Conservation (phyloP, 2,888 invertebrate species). For the Aricia artaxerxes region DNA sequence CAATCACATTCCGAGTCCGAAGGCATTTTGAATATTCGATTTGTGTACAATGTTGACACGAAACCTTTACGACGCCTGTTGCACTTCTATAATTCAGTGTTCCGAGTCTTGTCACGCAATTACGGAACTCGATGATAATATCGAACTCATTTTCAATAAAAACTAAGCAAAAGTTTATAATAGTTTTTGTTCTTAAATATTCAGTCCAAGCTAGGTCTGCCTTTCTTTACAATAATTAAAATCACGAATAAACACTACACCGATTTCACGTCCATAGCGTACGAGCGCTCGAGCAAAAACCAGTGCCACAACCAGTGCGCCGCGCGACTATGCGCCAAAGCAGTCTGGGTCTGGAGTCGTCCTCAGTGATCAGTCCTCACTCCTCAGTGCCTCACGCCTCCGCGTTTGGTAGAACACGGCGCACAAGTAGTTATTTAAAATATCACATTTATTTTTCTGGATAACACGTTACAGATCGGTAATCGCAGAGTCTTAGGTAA, state of each 20-base stretch:
- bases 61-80: slow-evolving; percentile 67
- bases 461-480: not conserved
- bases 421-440: slow-evolving; percentile 3
- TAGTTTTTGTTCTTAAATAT: not conserved
- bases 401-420: slow-evolving; percentile 30
- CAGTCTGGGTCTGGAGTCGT: slow-evolving; percentile 8
- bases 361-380: not conserved
- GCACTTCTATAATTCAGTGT: slow-evolving; percentile 53
- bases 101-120: slow-evolving; percentile 52
- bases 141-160: slow-evolving; percentile 53
- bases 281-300: slow-evolving; percentile 46
- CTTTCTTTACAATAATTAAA: not conserved
- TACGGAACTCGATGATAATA: slow-evolving; percentile 49
- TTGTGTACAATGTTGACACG: slow-evolving; percentile 64
- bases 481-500: not conserved
- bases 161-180: not conserved
- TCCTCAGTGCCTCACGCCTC: slow-evolving; percentile 6
- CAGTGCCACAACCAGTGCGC: not conserved
- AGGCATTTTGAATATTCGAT: slow-evolving; percentile 69
- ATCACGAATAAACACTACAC: slow-evolving; percentile 53
- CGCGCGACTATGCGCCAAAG: slow-evolving; percentile 3
- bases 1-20: slow-evolving; percentile 80
- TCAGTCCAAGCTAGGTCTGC: not conserved
- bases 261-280: slow-evolving; percentile 49
- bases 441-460: not conserved